phyloP scores from a whole-genome alignment of 2,888 invertebrate species.

The Tineola bisselliella region DNA sequence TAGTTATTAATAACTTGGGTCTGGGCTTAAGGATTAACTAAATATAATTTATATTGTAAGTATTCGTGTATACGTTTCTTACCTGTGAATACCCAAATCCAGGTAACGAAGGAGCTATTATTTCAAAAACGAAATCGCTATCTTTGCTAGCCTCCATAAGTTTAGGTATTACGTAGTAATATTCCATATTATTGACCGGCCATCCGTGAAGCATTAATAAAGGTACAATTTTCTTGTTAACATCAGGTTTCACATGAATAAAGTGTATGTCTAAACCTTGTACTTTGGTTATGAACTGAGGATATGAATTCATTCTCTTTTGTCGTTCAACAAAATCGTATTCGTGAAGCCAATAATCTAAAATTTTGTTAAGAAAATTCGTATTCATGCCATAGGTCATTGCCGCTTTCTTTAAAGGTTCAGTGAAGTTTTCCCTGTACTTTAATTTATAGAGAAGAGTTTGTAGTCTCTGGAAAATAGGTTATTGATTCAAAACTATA shows the following conservation, averaged over 20 bases:
- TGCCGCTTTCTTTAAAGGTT: slow-evolving; percentile 58
- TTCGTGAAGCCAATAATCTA: slow-evolving; percentile 68
- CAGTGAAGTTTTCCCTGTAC: slow-evolving; percentile 7
- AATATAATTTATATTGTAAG: too few relatives aligned
- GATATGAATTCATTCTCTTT: slow-evolving; percentile 67
- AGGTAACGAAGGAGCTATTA: slow-evolving; percentile 46
- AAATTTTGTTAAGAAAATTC: slow-evolving; percentile 44
- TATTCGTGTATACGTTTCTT: too few relatives aligned
- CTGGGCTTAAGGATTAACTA: too few relatives aligned
- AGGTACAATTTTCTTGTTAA: slow-evolving; percentile 38
- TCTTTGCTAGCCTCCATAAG: slow-evolving; percentile 48
- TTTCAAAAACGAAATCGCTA: slow-evolving; percentile 60
- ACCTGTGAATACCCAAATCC: slow-evolving; percentile 23
- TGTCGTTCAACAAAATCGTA: slow-evolving; percentile 75
- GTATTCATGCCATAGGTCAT: slow-evolving; percentile 73
- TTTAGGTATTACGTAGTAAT: slow-evolving; percentile 68
- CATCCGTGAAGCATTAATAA: slow-evolving; percentile 75
- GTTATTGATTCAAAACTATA: too few relatives aligned
- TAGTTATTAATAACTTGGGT: too few relatives aligned
- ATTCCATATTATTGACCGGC: slow-evolving; percentile 75
- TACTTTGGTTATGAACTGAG: slow-evolving; percentile 73
- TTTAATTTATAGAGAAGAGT: background rate
- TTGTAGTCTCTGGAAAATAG: slow-evolving; percentile 1
- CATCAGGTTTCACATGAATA: slow-evolving; percentile 65
- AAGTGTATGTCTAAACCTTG: slow-evolving; percentile 73